These are phyloP conservation scores for Lycaena phlaeas DNA, from an alignment of 2,888 invertebrate species.

Conservation along the genomic window DNA sequence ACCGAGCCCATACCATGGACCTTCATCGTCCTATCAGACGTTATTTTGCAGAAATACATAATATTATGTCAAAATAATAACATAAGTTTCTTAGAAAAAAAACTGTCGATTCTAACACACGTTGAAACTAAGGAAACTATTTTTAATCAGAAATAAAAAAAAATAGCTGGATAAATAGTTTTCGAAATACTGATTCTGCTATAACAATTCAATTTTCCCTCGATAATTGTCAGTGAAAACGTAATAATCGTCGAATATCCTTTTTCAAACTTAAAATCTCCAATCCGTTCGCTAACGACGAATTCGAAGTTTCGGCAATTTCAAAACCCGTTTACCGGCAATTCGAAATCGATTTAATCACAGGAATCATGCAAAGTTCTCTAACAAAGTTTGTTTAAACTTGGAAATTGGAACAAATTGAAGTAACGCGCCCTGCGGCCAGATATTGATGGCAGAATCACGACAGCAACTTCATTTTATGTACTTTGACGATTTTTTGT, in stretches of 20 bases:
- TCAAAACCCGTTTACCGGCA: conserved; percentile 52
- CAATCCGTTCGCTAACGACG: conserved; percentile 52
- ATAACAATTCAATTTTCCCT: conserved; percentile 2
- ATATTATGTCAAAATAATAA: too few relatives aligned
- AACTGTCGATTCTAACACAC: too few relatives aligned
- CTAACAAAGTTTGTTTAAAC: conserved; percentile 59
- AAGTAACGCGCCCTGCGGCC: conserved; percentile 58
- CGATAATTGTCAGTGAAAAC: not conserved
- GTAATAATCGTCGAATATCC: conserved; percentile 35
- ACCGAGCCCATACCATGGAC: too few relatives aligned
- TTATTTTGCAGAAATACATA: too few relatives aligned
- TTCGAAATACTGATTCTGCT: too few relatives aligned
- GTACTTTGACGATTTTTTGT: not conserved
- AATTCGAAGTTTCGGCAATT: conserved; percentile 50
- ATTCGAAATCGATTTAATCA: conserved; percentile 69
- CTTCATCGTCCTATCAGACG: too few relatives aligned
- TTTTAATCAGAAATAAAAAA: too few relatives aligned
- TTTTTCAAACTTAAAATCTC: conserved; percentile 50
- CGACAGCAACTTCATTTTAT: conserved; percentile 30
- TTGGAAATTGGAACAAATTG: conserved; percentile 66
- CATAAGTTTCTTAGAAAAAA: too few relatives aligned
- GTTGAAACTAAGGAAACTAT: too few relatives aligned
- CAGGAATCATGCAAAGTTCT: conserved; percentile 64
- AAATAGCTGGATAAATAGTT: too few relatives aligned
- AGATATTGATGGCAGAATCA: conserved; percentile 61